Evolutionary conservation across 2,797 vertebrate species (phyloP).

Genomic region (Sebastes matsubarae): DNA sequence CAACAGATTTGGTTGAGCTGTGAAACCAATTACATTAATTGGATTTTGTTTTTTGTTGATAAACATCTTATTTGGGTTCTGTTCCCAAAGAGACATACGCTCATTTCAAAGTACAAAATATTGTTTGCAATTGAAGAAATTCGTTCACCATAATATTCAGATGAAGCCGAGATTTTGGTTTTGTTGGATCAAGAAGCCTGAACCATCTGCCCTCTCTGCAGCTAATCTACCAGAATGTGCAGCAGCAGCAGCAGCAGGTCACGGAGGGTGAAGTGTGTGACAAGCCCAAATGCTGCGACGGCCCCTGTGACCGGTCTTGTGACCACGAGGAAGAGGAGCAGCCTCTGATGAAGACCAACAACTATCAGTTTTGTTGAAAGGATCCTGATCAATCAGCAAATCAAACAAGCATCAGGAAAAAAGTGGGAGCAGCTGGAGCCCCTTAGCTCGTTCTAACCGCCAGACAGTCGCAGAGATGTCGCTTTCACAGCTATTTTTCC

Average conservation of each 20-base stretch:
- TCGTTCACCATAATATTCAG: not conserved
- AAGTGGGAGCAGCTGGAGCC: constrained; percentile 11
- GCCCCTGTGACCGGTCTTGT: constrained; percentile 87
- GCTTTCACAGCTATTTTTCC: constrained; percentile 51
- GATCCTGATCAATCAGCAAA: constrained; percentile 1
- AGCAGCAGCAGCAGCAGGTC: constrained; percentile 71
- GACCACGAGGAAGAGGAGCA: constrained; percentile 87
- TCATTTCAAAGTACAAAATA: not conserved
- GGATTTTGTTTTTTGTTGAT: too few species aligned
- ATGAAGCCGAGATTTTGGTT: not conserved
- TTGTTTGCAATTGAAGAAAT: not conserved
- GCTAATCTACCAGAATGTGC: constrained; percentile 83
- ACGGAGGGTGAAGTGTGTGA: constrained; percentile 82
- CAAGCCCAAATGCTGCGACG: constrained; percentile 69
- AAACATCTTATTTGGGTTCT: too few species aligned
- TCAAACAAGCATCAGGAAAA: constrained; percentile 2
- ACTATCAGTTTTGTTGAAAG: constrained; percentile 94
- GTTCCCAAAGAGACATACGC: too few species aligned
- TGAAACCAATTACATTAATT: not conserved
- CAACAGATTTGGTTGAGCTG: not conserved
- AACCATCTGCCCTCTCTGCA: constrained; percentile 40
- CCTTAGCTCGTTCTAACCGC: constrained; percentile 2
- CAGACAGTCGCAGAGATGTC: constrained; percentile 25
- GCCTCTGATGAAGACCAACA: constrained; percentile 92
- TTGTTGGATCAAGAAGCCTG: not conserved